Base-by-base conservation (phyloP, 2,113 vertebrate species). In the Anas platyrhynchos region DNA sequence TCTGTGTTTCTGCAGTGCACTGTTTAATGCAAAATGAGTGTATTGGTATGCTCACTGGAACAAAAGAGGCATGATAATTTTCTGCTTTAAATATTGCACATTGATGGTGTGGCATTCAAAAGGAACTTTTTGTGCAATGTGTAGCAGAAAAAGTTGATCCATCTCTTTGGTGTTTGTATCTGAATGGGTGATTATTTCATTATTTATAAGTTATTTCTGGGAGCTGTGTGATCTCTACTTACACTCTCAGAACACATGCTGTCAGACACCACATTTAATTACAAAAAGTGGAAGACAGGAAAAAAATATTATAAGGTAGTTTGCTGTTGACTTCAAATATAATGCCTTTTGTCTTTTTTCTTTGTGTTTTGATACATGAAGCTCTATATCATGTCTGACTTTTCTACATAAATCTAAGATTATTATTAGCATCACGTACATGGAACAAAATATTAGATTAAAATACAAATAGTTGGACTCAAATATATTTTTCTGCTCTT, bases 211-310 rank as follows among this genome's bases (percentile, higher is more conserved):
- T 88, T 81, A 50, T 31, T 88, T 86, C 52, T 80, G 62, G 86
- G 72, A 92, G 34, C 34, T 63, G 34, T 88, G 85, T 79, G 77
- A 96, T 93, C 61, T 94, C 72, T 93, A 44, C 75, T 83, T 84
- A 89, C 0, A 1, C n/a, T 95, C 52, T 94, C 58, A 88, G 36
- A 96, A 61, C 62, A 56, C 50, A 93, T 74, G 50, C 81, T 97
- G 82, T 93, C 87, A 94, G 74, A 90, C 54, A 86, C 17, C 65
- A 68, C 20, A 41, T 85, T 83, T 93, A 95, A 94, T 94, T 96
- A 93, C 36, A 75, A 55, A 88, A 92, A 88, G 11, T 74, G 6
- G 55, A 95, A 91, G 67, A 71, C 67, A 85, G 77, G 25, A 91
- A 80, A 80, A 95, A 81, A 75, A 59, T 81, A 71, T 83, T 85